These are phyloP conservation scores for Eupithecia exiguata DNA, from an alignment of 2,888 invertebrate species.

Conservation along the genomic window DNA sequence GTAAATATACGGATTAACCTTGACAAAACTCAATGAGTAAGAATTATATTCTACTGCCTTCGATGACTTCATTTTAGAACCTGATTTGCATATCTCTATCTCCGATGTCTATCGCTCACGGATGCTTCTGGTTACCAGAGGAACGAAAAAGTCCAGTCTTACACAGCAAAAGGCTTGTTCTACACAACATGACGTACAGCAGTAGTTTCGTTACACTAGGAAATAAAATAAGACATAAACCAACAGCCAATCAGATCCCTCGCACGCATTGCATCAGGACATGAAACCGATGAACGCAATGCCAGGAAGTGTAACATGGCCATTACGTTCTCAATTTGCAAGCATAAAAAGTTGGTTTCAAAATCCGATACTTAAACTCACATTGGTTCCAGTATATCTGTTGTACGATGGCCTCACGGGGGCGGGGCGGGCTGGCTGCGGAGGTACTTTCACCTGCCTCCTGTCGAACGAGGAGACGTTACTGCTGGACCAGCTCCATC, in stretches of 20 bases:
- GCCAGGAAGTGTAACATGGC: slow-evolving; percentile 42
- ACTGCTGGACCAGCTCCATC: slow-evolving; percentile 83
- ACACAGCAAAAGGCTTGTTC: neutral
- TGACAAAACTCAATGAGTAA: slow-evolving; percentile 1
- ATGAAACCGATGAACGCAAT: slow-evolving; percentile 51
- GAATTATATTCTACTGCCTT: slow-evolving; percentile 6
- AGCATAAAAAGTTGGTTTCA: slow-evolving; percentile 26
- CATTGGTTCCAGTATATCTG: slow-evolving; percentile 69
- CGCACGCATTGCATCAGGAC: slow-evolving; percentile 62
- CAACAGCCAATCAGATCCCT: slow-evolving; percentile 55
- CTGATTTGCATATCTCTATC: slow-evolving; percentile 18
- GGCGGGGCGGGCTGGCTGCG: slow-evolving; percentile 75
- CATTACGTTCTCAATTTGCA: slow-evolving; percentile 44
- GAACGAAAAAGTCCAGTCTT: neutral
- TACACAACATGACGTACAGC: neutral
- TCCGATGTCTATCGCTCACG: slow-evolving; percentile 1
- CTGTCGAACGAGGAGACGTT: slow-evolving; percentile 81
- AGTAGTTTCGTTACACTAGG: slow-evolving; percentile 67
- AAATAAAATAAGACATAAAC: slow-evolving; percentile 63
- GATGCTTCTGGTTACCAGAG: neutral
- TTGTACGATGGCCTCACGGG: slow-evolving; percentile 69
- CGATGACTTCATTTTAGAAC: slow-evolving; percentile 21
- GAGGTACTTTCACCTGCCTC: slow-evolving; percentile 76
- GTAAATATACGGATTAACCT: slow-evolving; percentile 3
- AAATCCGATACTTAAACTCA: slow-evolving; percentile 59